A percentile compares a stretch with the other conserved stretches of the same genome.
Evolutionary conservation across 1,140 invertebrate species (phyloP).

Genomic region (Drosophila elegans): DNA sequence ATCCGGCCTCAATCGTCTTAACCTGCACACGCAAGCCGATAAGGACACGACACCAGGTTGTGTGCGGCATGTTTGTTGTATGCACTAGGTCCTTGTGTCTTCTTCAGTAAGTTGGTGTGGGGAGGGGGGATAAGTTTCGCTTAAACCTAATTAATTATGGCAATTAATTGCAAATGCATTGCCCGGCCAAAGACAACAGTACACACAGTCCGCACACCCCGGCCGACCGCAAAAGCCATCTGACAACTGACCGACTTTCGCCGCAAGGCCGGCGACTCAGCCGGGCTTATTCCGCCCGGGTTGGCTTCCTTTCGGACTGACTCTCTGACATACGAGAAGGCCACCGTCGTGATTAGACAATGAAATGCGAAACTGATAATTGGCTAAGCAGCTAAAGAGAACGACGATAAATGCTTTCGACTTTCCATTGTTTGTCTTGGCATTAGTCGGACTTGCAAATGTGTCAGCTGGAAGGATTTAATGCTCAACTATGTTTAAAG

Average conservation of each 20-base stretch:
- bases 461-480: constrained; percentile 12
- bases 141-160: constrained; percentile 76
- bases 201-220: constrained; percentile 20
- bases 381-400: constrained; percentile 24
- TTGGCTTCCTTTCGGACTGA: constrained; percentile 21
- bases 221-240: constrained; percentile 28
- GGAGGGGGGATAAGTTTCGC: constrained; percentile 16
- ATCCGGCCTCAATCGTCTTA: constrained; percentile 58
- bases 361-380: constrained; percentile 72
- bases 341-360: constrained; percentile 40
- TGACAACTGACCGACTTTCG: constrained; percentile 51
- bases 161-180: constrained; percentile 72
- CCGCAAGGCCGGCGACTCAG: constrained; percentile 30
- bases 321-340: constrained; percentile 37
- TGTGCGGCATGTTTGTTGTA: not conserved
- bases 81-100: not conserved
- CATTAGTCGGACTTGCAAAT: constrained; percentile 30
- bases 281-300: constrained; percentile 35
- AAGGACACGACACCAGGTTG: constrained; percentile 33
- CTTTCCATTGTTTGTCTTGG: constrained; percentile 40
- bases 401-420: constrained; percentile 36
- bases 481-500: constrained; percentile 5
- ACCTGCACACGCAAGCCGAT: constrained; percentile 57
- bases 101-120: not conserved
- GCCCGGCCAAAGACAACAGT: constrained; percentile 40